phyloP scores from a whole-genome alignment of 2,797 vertebrate genomes.

The Hydrolagus colliei region DNA sequence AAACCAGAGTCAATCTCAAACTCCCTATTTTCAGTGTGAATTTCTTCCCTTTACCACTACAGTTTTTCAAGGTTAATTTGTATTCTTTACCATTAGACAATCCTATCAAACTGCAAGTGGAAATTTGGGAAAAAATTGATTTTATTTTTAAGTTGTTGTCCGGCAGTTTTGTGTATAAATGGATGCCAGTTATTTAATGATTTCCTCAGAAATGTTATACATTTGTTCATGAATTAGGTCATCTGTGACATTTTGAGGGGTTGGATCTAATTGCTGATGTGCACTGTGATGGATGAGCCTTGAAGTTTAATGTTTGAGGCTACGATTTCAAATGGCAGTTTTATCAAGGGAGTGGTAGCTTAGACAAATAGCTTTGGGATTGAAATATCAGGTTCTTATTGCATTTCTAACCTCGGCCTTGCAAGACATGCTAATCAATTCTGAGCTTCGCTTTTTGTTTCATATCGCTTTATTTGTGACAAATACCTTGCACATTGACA shows the following conservation, averaged over 20 bases:
- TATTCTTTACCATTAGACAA: constrained; percentile 12
- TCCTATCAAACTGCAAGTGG: constrained; percentile 27
- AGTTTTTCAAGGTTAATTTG: not conserved
- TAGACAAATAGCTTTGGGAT: constrained; percentile 20
- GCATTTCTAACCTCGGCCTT: not conserved
- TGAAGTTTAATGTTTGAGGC: constrained; percentile 26
- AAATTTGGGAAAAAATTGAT: constrained; percentile 21
- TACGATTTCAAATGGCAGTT: not conserved
- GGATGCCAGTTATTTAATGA: not conserved
- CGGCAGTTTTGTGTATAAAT: not conserved
- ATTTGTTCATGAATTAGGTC: not conserved
- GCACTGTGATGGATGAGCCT: constrained; percentile 20
- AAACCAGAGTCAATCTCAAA: not conserved
- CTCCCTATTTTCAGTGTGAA: not conserved
- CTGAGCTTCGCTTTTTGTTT: not conserved
- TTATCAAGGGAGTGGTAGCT: constrained; percentile 16
- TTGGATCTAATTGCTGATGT: constrained; percentile 15
- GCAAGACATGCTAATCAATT: not conserved
- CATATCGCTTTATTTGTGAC: not conserved
- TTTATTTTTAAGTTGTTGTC: constrained; percentile 6
- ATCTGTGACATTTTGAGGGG: constrained; percentile 7
- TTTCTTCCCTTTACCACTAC: not conserved
- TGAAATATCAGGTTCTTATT: constrained; percentile 26
- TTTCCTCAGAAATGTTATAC: not conserved
- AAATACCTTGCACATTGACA: not conserved